Evolutionary conservation across 2,888 invertebrate genomes (phyloP).

Genomic region (Sarcophaga rosellei): DNA sequence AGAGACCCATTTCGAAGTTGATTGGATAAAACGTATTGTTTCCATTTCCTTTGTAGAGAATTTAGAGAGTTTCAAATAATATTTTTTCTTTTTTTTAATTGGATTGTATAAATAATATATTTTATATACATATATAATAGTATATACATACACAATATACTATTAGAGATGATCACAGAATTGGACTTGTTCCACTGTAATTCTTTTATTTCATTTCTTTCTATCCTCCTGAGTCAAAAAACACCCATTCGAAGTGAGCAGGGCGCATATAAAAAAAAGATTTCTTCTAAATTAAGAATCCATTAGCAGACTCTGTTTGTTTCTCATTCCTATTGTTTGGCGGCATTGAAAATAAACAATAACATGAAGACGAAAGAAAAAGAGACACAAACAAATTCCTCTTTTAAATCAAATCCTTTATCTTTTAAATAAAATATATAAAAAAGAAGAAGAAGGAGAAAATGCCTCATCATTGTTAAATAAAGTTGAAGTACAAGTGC

Average conservation of each 20-base stretch:
- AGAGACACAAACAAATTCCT: background rate
- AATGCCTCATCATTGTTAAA: constrained; percentile 43
- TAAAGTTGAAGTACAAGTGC: constrained; percentile 56
- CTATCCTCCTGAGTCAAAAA: background rate
- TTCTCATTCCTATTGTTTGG: background rate
- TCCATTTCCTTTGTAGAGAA: no score
- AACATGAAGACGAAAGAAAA: background rate
- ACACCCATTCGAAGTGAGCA: background rate
- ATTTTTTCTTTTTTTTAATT: no score
- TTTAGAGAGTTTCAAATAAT: no score
- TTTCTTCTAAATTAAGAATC: constrained; percentile 79
- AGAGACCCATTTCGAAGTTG: no score
- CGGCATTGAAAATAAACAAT: constrained; percentile 35
- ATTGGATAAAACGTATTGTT: no score
- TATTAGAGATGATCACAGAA: no score
- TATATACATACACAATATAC: no score
- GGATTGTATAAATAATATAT: no score
- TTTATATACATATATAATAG: no score
- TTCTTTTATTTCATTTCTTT: background rate
- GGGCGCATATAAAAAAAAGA: background rate
- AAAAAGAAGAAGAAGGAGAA: background rate
- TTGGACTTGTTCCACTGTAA: no score
- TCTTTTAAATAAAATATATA: no score
- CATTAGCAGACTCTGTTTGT: constrained; percentile 74
- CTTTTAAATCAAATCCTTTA: constrained; percentile 29